Evolutionary conservation across 2,888 invertebrate genomes (phyloP), one percentile per base, ranked within the genome.

Genomic region (Pyrrhosoma nymphula): DNA sequence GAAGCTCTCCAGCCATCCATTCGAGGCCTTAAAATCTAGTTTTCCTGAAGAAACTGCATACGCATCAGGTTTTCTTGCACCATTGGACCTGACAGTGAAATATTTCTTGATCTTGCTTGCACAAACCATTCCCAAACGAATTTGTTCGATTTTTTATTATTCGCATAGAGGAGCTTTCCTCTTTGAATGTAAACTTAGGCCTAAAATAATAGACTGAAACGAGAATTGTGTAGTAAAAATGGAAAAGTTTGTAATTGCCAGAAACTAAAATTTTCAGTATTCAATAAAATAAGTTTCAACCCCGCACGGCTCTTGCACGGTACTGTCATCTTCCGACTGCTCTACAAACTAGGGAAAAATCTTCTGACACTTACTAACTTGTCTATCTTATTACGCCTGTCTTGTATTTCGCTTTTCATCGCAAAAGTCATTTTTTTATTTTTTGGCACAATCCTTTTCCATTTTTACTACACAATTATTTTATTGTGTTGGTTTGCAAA

Each of bases 1-100:
- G 93, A 93, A 60, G 47, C 93, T 93, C 35, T n/a, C 93, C 47
- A 93, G 69, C 60, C 93, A 93, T 23, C 93, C 93, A 93, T 60
- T 89, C 23, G 69, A 69, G 2, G 69, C 69, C 69, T 69, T 69
- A 69, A 69, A 69, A 69, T 69, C 69, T 20, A 69, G 18, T 69
- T 69, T 69, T 69, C 69, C 10, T 23, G 23, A 69, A 69, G 69
- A 69, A 69, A 39, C 88, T 88, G 88, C 39, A 88, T 35, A n/a
- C 35, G 18, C 88, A 35, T 88, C 14, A 3, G 39, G 0, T 23
- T 88, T 88, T 47, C 88, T 88, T 47, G 88, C 69, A 69, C 69
- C 69, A 69, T 69, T 69, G 69, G 69, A 69, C 69, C 69, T 69
- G 69, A n/a, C 69, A 69, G 12, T 69, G 69, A 26, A 69, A 69